Evolutionary conservation across 2,113 vertebrate species (phyloP), one percentile per base, ranked within the genome.

Genomic region (Anhinga rufa): DNA sequence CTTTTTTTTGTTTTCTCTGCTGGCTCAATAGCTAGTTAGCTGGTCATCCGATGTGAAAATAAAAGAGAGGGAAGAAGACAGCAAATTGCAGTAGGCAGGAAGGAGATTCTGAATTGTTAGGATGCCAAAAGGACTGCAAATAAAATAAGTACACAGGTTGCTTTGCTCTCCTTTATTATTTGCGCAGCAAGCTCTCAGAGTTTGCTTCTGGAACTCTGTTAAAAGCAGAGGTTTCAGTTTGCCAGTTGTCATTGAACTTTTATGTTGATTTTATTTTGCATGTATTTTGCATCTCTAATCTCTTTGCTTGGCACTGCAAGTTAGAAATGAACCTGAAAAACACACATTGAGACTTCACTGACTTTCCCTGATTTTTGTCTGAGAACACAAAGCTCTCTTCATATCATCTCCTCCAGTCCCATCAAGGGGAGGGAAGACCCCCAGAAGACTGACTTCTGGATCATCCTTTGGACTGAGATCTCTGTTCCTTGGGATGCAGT

Each of bases 11-110:
- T 71, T 19, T 11, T 22, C 26, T 91, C 74, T 94, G 51, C 55
- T 96, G 68, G 58, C 79, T 97, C 42, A 64, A 76, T 46, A 93
- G 54, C 51, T 92, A 93, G 84, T 72, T 96, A 96, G 84, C 79
- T 89, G 75, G 90, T 93, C 90, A 94, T 76, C 74, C 4, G 1
- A 87, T 49, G 55, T 51, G 78, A 83, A 94, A 93, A 84, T 34
- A 70, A 78, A 94, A 85, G 42, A 66, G 40, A 83, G 31, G 31
- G 62, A 84, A 88, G 42, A 84, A 78, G 57, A 66, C 6, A 81
- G n/a, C 64, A 86, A 91, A 90, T 68, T 46, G 40, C 60, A 93
- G 52, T 20, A 88, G 88, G 64, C 36, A 86, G 75, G 55, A 94
- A 86, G 75, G 55, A 94, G 62, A 85, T 80, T 49, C 38, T 87